Base-by-base conservation (phyloP, 2,888 invertebrate species). In the Carterocephalus palaemon region DNA sequence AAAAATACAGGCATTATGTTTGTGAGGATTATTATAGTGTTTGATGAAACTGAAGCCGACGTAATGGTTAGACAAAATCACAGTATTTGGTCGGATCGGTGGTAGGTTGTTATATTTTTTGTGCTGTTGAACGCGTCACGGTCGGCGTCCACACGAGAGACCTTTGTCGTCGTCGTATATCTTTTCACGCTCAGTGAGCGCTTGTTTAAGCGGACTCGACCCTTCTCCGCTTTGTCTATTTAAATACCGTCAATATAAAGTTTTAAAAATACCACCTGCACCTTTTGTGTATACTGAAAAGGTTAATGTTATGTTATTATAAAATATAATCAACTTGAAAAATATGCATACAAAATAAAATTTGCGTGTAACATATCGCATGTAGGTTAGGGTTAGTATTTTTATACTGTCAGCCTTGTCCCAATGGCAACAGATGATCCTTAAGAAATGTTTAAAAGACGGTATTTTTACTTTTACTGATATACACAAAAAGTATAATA, bases 401-500 rank as follows among this genome's bases (percentile, higher is more conserved):
- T 23, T 24, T 43, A 23, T 22, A 15, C 3, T 9, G 19, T 33
- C 20, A 36, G 32, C 48, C 33, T 23, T 36, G 45, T 23, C 39
- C 36, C 33, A 37, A 41, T 45, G 32, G 34, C 49, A 46, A 37
- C 46, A 46, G 20, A 45, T 33, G 47, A 32, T 15, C 19, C 29
- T 9, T 32, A 34, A 41, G 41, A 34, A 32, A 33, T 36, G 7
- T 24, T 20, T 33, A 36, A 33, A 49, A 58, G 60, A 55, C 45
- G 52, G 47, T 53, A 46, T 67, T 65, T 74, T 77, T 73, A 75
- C 70, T 71, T 70, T 71, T 69, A 70, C 69, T 72, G 64, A 66
- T 70, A 63, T 64, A 70, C 60, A 74, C 64, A 77, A 77, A 73
- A 75, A 75, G 59, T 70, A 67, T 67, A 70, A 71, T 73, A 67